Conservation (phyloP, 2,113 vertebrate species). For the Mionectes macconnelli region DNA sequence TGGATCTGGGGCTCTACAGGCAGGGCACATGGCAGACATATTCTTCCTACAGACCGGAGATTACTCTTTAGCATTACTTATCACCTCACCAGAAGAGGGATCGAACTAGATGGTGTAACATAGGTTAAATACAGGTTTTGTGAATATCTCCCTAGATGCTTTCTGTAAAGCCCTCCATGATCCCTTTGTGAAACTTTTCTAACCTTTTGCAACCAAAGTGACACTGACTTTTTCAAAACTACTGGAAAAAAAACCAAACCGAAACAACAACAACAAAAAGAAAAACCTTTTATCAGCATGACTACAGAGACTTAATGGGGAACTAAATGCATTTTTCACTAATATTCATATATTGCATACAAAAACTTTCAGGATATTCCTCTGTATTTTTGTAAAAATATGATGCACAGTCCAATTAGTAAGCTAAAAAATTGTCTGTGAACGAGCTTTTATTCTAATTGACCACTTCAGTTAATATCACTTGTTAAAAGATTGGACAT, state of each 20-base stretch:
- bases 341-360: neutral
- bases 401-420: neutral
- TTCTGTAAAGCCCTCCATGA: neutral
- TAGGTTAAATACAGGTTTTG: neutral
- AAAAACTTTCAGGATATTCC: neutral
- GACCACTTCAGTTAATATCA: neutral
- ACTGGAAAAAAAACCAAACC: neutral
- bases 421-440: neutral
- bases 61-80: neutral
- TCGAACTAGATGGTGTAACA: neutral
- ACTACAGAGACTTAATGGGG: neutral
- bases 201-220: neutral
- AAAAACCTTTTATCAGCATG: neutral
- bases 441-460: neutral
- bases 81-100: neutral
- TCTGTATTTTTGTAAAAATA: neutral
- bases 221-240: neutral
- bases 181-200: neutral
- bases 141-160: neutral
- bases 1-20: neutral
- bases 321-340: neutral
- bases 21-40: neutral
- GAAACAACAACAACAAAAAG: neutral
- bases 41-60: neutral
- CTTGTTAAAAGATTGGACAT: neutral